These are phyloP conservation scores for Cephonodes hylas DNA, from an alignment of 2,888 invertebrate genomes.

Conservation along the genomic window DNA sequence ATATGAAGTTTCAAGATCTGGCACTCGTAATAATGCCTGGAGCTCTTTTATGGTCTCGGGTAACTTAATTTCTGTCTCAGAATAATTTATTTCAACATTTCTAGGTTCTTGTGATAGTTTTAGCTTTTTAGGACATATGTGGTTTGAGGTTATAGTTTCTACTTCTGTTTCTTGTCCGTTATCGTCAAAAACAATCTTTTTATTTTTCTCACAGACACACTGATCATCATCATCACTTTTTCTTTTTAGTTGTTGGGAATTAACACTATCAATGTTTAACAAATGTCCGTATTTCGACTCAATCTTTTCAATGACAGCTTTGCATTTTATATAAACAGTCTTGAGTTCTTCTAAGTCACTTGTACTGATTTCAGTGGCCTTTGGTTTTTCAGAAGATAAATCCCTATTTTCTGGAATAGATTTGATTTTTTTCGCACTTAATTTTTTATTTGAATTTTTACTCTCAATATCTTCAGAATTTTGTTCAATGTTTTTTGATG, in stretches of 20 bases:
- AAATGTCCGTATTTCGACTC: slow-evolving; percentile 69
- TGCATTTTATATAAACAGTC: slow-evolving; percentile 59
- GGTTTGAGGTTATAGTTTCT: slow-evolving; percentile 36
- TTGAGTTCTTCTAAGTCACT: slow-evolving; percentile 59
- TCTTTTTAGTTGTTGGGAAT: not conserved
- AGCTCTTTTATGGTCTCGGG: slow-evolving; percentile 52
- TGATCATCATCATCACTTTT: slow-evolving; percentile 27
- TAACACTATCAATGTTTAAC: slow-evolving; percentile 37
- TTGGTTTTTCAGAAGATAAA: slow-evolving; percentile 18
- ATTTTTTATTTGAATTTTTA: slow-evolving; percentile 21
- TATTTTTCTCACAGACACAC: slow-evolving; percentile 55
- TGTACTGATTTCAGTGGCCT: slow-evolving; percentile 32
- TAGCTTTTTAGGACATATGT: slow-evolving; percentile 53
- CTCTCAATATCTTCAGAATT: slow-evolving; percentile 19
- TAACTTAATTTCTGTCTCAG: slow-evolving; percentile 36
- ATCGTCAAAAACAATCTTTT: slow-evolving; percentile 67
- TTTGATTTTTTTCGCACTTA: slow-evolving; percentile 18
- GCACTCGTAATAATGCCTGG: slow-evolving; percentile 43
- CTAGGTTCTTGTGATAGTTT: slow-evolving; percentile 20
- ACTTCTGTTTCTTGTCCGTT: slow-evolving; percentile 50
- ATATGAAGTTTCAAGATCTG: slow-evolving; percentile 36
- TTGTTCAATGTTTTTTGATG: not conserved
- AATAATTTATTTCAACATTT: slow-evolving; percentile 49
- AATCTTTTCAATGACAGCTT: slow-evolving; percentile 57
- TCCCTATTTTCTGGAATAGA: slow-evolving; percentile 18